Base-by-base conservation (phyloP, 1,140 invertebrate genomes). In the Muscidifurax raptorellus region DNA sequence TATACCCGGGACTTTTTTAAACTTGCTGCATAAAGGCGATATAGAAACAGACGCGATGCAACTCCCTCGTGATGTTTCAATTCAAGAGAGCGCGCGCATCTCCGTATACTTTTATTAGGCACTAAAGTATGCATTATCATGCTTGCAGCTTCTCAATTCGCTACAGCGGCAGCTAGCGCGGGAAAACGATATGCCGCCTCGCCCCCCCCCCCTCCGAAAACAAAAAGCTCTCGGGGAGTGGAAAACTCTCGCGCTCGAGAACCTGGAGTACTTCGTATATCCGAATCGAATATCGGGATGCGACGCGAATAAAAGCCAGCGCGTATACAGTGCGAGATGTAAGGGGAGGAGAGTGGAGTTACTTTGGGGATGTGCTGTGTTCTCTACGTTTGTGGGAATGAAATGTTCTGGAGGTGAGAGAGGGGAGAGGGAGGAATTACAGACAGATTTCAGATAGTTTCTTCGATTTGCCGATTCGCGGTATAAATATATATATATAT, bases 81-180 rank as follows among this genome's bases (percentile, higher is more conserved):
- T 84, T 84, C 76, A 9, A 40, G 52, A 66, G 44, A 74, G 72
- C 30, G 52, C 66, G 40, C 66, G 52, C 52, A 59, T 59, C 52
- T 59, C 52, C 52, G 52, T 59, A 59, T 59, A 74, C 67, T 84
- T 84, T 84, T 84, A 84, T 84, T 84, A 84, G 76, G 69, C 69
- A 79, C 77, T 84, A 84, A 84, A 84, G 66, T 84, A 84, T 80
- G 83, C 83, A 84, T 84, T 84, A 74, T 84, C 83, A 59, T 78
- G 64, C 75, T 78, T 59, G 66, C 40, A 83, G 75, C 66, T 52
- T 78, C n/a, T 40, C 71, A 76, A 75, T 75, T 72, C 40, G 6
- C 71, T 25, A 69, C 81, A 59, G 67, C 72, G 44, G 64, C 47
- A 67, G 52, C 52, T 22, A 59, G 52, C 52, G 52, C 52, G 3